Evolutionary conservation across 2,888 invertebrate species (phyloP).

Genomic region (Tricholauxania praeusta): DNA sequence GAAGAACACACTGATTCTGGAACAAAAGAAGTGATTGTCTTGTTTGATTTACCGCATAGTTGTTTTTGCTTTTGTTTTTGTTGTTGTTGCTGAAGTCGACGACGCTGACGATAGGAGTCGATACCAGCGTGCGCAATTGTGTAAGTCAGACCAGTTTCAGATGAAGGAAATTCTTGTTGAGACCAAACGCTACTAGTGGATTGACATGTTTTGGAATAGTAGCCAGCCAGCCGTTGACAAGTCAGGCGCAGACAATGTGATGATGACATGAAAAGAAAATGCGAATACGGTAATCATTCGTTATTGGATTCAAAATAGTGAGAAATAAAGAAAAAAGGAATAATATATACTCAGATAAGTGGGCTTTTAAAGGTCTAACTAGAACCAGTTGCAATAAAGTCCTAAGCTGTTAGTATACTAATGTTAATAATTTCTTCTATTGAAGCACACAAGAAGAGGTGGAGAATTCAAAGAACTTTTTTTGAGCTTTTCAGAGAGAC

Average conservation of each 20-base stretch:
- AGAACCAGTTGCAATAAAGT: no score
- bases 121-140: slow-evolving; percentile 63
- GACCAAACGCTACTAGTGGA: slow-evolving; percentile 57
- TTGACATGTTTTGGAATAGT: background rate
- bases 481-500: no score
- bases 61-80: slow-evolving; percentile 53
- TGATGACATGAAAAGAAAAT: background rate
- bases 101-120: slow-evolving; percentile 54
- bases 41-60: slow-evolving; percentile 49
- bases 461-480: no score
- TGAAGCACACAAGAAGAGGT: no score
- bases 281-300: background rate
- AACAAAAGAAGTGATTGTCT: slow-evolving; percentile 54
- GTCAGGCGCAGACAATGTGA: background rate
- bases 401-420: no score
- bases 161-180: slow-evolving; percentile 63
- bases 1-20: slow-evolving; percentile 63
- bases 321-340: slow-evolving; percentile 9
- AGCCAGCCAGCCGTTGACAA: background rate
- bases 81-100: slow-evolving; percentile 53
- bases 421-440: no score
- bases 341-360: no score
- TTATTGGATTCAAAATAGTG: slow-evolving; percentile 17
- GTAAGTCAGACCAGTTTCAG: slow-evolving; percentile 66
- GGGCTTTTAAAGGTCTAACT: no score